phyloP scores from a whole-genome alignment of 2,888 invertebrate species.

The Cataglyphis rosenhaueri region DNA sequence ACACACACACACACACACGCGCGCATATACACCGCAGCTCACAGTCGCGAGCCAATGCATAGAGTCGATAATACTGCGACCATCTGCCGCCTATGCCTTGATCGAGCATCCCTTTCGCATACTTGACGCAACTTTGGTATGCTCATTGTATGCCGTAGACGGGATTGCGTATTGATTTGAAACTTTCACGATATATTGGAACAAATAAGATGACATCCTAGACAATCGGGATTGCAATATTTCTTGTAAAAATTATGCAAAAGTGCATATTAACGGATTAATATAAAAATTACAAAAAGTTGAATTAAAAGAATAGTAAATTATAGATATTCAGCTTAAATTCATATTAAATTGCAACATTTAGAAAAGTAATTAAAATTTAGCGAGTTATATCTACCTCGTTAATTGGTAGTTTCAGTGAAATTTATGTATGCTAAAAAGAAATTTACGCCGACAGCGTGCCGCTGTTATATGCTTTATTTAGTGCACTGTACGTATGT shows the following conservation, averaged over 20 bases:
- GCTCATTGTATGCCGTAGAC: conserved; percentile 30
- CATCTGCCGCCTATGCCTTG: conserved; percentile 78
- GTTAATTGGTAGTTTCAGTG: conserved; percentile 39
- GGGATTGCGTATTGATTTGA: conserved; percentile 34
- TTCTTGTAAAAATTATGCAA: background rate
- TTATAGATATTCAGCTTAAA: conserved; percentile 4
- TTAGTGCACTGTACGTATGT: conserved; percentile 15
- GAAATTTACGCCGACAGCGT: conserved; percentile 28
- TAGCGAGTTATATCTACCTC: conserved; percentile 12
- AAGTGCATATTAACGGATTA: background rate
- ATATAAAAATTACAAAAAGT: background rate
- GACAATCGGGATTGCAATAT: background rate
- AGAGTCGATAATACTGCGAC: conserved; percentile 81
- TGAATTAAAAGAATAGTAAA: background rate
- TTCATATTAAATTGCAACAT: background rate
- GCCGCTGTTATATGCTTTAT: background rate
- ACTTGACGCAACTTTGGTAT: conserved; percentile 61
- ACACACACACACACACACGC: too few species aligned
- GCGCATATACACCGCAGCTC: too few species aligned
- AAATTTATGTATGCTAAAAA: conserved; percentile 44
- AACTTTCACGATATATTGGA: conserved; percentile 41
- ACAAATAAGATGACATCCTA: conserved; percentile 25
- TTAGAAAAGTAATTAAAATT: conserved; percentile 35
- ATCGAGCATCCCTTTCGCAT: conserved; percentile 55
- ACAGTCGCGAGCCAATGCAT: conserved; percentile 78